phyloP scores from a whole-genome alignment of 2,888 invertebrate genomes.

The Xestia sexstrigata region DNA sequence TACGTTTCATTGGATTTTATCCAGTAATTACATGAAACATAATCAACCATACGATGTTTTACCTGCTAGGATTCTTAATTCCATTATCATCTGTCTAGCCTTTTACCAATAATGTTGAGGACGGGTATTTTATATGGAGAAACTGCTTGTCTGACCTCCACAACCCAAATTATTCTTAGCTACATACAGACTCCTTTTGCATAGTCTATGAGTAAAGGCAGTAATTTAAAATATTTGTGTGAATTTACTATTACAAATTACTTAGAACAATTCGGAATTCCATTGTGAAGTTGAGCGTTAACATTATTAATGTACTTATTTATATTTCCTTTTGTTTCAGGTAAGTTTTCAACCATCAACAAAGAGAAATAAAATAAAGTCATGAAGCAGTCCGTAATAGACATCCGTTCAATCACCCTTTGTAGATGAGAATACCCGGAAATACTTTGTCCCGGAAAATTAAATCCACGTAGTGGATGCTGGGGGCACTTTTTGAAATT shows the following conservation, averaged over 20 bases:
- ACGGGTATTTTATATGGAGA: not conserved
- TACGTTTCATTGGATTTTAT: not conserved
- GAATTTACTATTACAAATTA: not conserved
- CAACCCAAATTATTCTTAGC: not conserved
- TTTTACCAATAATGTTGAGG: not conserved
- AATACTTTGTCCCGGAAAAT: not conserved
- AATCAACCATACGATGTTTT: not conserved
- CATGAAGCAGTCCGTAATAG: not conserved
- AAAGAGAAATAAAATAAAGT: not conserved
- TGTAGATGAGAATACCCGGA: not conserved
- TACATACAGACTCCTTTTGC: not conserved
- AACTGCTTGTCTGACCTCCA: not conserved
- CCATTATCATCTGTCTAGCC: not conserved
- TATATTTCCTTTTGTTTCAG: slow-evolving; percentile 25
- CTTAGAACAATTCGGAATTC: not conserved
- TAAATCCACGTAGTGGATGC: not conserved
- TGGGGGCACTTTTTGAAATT: not conserved
- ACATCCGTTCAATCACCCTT: not conserved
- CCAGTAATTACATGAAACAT: not conserved
- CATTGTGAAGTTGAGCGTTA: not conserved
- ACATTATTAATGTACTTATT: not conserved
- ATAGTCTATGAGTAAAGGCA: not conserved
- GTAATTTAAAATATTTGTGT: not conserved
- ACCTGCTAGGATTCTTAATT: not conserved
- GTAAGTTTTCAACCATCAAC: slow-evolving; percentile 17